A percentile compares a stretch with the other conserved stretches of the same genome.
phyloP scores from a whole-genome alignment of 2,113 vertebrate genomes.

The Vanacampus margaritifer region DNA sequence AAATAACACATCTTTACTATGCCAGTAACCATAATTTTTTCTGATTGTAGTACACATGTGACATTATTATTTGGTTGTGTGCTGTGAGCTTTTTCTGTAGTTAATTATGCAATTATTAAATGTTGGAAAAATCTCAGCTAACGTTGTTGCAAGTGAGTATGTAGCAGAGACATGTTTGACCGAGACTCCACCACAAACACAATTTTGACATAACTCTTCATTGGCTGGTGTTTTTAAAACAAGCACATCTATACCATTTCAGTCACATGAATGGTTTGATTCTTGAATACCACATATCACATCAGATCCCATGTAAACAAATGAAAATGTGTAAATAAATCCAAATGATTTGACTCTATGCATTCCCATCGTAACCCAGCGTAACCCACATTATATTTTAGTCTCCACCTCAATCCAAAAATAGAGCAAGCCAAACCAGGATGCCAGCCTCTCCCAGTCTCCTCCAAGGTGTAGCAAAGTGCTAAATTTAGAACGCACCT shows the following conservation, averaged over 20 bases:
- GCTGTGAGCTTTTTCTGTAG: background rate
- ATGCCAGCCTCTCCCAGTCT: conserved; percentile 57
- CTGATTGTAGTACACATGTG: background rate
- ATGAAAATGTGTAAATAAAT: background rate
- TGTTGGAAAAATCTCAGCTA: background rate
- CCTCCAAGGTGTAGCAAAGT: conserved; percentile 55
- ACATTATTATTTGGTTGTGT: background rate
- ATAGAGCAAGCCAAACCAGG: conserved; percentile 57
- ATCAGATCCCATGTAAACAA: conserved; percentile 33
- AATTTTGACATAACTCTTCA: too few relatives aligned
- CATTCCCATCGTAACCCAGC: conserved; percentile 32
- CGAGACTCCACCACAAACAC: too few relatives aligned
- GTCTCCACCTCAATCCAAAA: conserved; percentile 46
- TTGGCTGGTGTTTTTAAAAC: too few relatives aligned
- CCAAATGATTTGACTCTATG: conserved; percentile 30
- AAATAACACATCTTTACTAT: too few relatives aligned
- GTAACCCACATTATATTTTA: conserved; percentile 45
- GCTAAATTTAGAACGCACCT: conserved; percentile 67
- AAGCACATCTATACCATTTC: too few relatives aligned
- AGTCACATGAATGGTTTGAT: background rate
- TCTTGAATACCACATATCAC: background rate
- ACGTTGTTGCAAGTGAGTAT: too few relatives aligned
- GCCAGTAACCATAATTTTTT: background rate
- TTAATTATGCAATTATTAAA: background rate
- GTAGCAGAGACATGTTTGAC: too few relatives aligned